A percentile compares a stretch with the other conserved stretches of the same genome.
Evolutionary conservation across 1,140 invertebrate genomes (phyloP).

Genomic region (Lysiphlebus fabarum): DNA sequence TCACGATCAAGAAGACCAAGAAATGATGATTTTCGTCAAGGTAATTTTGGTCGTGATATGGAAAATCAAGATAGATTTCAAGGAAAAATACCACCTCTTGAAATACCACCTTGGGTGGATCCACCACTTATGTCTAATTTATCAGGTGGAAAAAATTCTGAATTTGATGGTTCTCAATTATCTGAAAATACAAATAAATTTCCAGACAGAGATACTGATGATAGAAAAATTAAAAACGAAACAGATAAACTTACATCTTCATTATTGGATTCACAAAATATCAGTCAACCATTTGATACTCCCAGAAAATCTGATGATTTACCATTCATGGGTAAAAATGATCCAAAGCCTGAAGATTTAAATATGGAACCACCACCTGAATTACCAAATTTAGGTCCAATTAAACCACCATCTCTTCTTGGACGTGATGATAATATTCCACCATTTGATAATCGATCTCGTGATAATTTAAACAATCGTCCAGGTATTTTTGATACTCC

Average conservation of each 20-base stretch:
- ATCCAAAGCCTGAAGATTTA: conserved; percentile 47
- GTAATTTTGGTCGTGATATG: conserved; percentile 16
- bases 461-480: neutral
- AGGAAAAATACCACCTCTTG: conserved; percentile 27
- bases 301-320: conserved; percentile 36
- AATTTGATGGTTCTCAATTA: no score
- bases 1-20: conserved; percentile 23
- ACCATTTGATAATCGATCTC: conserved; percentile 11
- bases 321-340: conserved; percentile 50
- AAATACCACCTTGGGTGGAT: conserved; percentile 38
- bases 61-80: neutral
- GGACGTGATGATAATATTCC: neutral
- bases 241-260: no score
- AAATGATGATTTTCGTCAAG: conserved; percentile 26
- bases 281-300: no score
- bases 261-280: no score
- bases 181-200: neutral
- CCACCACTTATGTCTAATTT: conserved; percentile 7
- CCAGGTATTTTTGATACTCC: neutral
- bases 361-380: conserved; percentile 52
- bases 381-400: conserved; percentile 42
- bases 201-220: no score
- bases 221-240: no score
- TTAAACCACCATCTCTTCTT: conserved; percentile 18
- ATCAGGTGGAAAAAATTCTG: neutral